phyloP scores from a whole-genome alignment of 2,888 invertebrate genomes.

The Apamea anceps region DNA sequence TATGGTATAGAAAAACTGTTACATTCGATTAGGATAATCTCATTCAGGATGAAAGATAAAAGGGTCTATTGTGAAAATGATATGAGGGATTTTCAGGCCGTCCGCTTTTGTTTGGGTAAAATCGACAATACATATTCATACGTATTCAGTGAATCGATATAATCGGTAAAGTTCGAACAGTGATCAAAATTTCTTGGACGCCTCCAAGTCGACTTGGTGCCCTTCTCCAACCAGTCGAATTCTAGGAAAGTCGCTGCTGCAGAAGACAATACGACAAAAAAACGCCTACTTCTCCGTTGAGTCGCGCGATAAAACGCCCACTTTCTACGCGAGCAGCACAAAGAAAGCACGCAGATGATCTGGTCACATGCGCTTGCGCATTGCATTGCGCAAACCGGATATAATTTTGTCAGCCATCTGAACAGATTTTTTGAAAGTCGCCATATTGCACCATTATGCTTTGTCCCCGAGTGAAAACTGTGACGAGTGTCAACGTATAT shows the following conservation, averaged over 20 bases:
- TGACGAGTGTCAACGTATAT: constrained; percentile 58
- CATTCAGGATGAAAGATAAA: constrained; percentile 37
- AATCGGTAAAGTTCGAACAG: constrained; percentile 25
- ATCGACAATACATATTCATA: constrained; percentile 30
- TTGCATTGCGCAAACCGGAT: constrained; percentile 83
- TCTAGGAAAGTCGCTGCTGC: constrained; percentile 40
- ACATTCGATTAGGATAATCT: constrained; percentile 37
- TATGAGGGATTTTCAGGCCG: constrained; percentile 29
- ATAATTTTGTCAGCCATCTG: constrained; percentile 67
- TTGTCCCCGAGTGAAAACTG: constrained; percentile 62
- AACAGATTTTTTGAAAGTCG: constrained; percentile 69
- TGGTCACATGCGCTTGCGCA: constrained; percentile 60
- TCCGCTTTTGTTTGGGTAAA: constrained; percentile 20
- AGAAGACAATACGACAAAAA: constrained; percentile 51
- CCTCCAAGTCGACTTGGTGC: constrained; percentile 17
- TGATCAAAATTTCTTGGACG: constrained; percentile 25
- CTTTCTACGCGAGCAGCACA: constrained; percentile 71
- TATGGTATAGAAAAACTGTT: constrained; percentile 22
- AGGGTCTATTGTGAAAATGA: constrained; percentile 46
- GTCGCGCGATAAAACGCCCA: constrained; percentile 69
- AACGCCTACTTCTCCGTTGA: constrained; percentile 55
- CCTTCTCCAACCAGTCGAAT: constrained; percentile 28
- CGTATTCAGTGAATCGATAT: constrained; percentile 35
- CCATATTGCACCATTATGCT: constrained; percentile 64
- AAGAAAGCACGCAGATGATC: constrained; percentile 71